phyloP scores from a whole-genome alignment of 2,888 invertebrate genomes.

The Dysmachus trigonus region DNA sequence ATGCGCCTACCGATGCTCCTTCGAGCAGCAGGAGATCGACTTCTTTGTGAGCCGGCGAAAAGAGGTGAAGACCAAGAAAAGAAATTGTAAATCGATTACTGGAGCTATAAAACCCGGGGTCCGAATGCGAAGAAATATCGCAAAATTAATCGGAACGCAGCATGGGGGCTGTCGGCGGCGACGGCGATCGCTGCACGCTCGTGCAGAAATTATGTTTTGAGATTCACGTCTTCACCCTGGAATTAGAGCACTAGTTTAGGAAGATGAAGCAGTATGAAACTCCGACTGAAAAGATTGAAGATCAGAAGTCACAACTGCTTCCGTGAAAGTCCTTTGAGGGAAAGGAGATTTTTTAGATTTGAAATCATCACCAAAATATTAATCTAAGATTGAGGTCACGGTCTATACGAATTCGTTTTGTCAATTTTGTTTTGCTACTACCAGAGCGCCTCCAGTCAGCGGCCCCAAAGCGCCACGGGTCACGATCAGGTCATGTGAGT shows the following conservation, averaged over 20 bases:
- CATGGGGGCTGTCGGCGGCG: too few species aligned
- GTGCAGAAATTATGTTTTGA: neutral
- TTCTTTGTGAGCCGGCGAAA: slow-evolving; percentile 31
- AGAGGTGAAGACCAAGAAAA: slow-evolving; percentile 35
- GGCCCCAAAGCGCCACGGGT: neutral
- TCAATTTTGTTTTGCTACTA: neutral
- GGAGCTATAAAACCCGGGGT: neutral
- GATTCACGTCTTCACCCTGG: neutral
- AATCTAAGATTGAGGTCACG: neutral
- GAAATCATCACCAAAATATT: neutral
- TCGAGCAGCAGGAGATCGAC: slow-evolving; percentile 35
- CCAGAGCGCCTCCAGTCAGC: neutral
- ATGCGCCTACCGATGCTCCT: slow-evolving; percentile 31
- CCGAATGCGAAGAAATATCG: slow-evolving; percentile 3
- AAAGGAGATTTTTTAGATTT: neutral
- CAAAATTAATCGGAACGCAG: slow-evolving; percentile 15
- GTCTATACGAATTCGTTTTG: neutral
- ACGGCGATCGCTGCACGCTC: neutral
- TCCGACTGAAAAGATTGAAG: neutral
- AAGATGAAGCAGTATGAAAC: neutral
- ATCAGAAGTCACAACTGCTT: neutral
- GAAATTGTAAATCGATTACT: slow-evolving; percentile 38
- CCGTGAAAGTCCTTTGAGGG: neutral
- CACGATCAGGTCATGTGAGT: neutral
- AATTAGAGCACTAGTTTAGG: neutral